Evolutionary conservation across 2,888 invertebrate genomes (phyloP), one percentile per base, ranked within the genome.

Genomic region (Caenorhabditis becei): DNA sequence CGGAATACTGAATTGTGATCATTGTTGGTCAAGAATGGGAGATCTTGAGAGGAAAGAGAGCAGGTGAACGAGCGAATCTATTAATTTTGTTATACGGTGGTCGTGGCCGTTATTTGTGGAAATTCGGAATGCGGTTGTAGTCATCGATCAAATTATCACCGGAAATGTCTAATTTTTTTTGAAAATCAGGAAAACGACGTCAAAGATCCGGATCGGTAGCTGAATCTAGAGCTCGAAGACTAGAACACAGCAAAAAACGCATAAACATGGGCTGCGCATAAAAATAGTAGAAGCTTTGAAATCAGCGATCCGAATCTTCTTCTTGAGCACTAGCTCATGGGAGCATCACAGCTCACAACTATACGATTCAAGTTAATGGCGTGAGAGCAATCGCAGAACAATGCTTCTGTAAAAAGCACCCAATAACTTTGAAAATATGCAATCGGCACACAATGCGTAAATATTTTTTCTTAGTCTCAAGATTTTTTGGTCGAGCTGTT

Each of bases 1-100:
- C 54, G 41, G 71, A 62, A 71, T 71, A 54, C 28, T 18, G 66
- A 77, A 61, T 62, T 51, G 35, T 56, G 41, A 75, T 59, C 51
- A 18, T 49, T 65, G 28, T 49, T 7, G 62, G 62, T 16, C 23
- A n/a, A 26, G n/a, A 41, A 41, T 41, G 16, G 44, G 49, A 62
- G 8, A 28, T n/a, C 23, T n/a, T 23, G 11, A 24, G 58, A 59
- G 3, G 66, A 26, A 28, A 44, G 20, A 26, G 23, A 47, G 26
- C 37, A 51, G 35, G 44, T 47, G 47, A 47, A 47, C 3, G 35
- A n/a, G 35, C 5, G 18, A 20, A 20, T 41, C 47, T 18, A 20
- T 47, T 47, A 10, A 47, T 47, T 47, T 20, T 47, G n/a, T 47
- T 18, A 47, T 20, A 41, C 41, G 41, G 41, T 41, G 41, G 41